Conservation (phyloP, 2,113 vertebrate genomes). For the Oplegnathus fasciatus region DNA sequence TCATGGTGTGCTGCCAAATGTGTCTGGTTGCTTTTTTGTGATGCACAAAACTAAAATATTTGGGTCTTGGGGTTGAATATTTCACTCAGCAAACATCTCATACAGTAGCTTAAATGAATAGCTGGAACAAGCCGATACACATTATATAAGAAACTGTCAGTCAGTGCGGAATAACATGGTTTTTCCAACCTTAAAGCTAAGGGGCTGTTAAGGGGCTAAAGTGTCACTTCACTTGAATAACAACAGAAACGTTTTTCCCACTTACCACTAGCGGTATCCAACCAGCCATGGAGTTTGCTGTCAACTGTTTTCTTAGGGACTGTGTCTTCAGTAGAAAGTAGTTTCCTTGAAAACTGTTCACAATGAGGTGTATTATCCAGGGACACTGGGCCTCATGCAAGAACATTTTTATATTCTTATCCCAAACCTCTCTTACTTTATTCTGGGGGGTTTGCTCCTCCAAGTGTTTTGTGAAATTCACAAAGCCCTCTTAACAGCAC, state of each 20-base stretch:
- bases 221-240: background rate
- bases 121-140: background rate
- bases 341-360: background rate
- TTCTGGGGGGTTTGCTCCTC: background rate
- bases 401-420: background rate
- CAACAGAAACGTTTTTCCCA: background rate
- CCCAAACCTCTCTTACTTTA: background rate
- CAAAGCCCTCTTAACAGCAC: background rate
- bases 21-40: background rate
- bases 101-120: background rate
- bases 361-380: background rate
- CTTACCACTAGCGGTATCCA: background rate
- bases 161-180: background rate
- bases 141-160: background rate
- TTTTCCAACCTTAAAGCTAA: background rate
- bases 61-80: background rate
- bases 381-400: background rate
- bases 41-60: background rate
- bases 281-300: background rate
- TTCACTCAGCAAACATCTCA: background rate
- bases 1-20: background rate
- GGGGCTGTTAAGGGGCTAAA: background rate
- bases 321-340: background rate
- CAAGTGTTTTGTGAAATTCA: background rate
- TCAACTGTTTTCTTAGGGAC: slow-evolving; percentile 1